Percentiles rank a stretch among this genome's conserved stretches.
Evolutionary conservation across 2,888 invertebrate genomes (phyloP).

Genomic region (Geotrupes spiniger): DNA sequence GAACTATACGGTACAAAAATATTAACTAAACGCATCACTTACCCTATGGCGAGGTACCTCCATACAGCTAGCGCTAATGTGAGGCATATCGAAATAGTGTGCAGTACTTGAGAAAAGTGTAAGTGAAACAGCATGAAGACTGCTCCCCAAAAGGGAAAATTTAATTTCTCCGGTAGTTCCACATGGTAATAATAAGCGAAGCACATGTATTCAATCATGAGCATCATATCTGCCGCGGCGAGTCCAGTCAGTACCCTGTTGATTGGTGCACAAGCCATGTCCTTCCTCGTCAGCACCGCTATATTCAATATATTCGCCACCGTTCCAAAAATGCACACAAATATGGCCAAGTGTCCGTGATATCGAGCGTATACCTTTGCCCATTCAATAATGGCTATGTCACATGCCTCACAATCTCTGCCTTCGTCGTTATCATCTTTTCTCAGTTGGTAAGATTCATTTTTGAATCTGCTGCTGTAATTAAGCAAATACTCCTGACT

Average conservation of each 20-base stretch:
- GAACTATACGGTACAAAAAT: too few species aligned
- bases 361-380: conserved; percentile 58
- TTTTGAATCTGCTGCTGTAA: too few species aligned
- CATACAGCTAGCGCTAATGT: conserved; percentile 80
- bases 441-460: too few species aligned
- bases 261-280: conserved; percentile 79
- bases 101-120: conserved; percentile 76
- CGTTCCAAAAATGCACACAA: conserved; percentile 84
- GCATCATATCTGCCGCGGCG: conserved; percentile 85
- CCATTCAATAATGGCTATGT: conserved; percentile 46
- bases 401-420: conserved; percentile 20
- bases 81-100: conserved; percentile 80
- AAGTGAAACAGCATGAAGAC: conserved; percentile 76
- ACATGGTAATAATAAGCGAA: conserved; percentile 68
- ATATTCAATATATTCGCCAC: conserved; percentile 85
- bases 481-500: too few species aligned
- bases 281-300: conserved; percentile 78
- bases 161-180: conserved; percentile 60
- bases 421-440: too few species aligned
- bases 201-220: conserved; percentile 84
- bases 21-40: conserved; percentile 39
- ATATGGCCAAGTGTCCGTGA: conserved; percentile 80
- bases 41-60: conserved; percentile 83
- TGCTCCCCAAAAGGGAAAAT: conserved; percentile 71
- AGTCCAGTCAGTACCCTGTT: conserved; percentile 82